Conservation (phyloP, 2,888 invertebrate genomes). For the Eutolmus rufibarbis region DNA sequence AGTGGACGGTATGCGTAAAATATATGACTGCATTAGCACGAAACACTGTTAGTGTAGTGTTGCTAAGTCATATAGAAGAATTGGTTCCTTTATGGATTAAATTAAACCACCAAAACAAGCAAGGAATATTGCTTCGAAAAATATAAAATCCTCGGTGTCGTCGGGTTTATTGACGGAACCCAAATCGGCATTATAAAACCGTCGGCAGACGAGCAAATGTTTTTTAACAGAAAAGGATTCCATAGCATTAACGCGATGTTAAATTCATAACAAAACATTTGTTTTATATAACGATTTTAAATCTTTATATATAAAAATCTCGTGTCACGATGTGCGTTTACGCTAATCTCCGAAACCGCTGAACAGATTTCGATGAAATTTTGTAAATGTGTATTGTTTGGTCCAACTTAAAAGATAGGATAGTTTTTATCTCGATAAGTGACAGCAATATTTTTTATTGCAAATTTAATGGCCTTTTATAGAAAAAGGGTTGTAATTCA, state of each 20-base stretch:
- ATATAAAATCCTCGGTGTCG: neutral
- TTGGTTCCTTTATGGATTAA: neutral
- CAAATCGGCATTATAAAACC: neutral
- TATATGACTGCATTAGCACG: neutral
- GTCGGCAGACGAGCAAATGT: neutral
- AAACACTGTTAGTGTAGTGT: neutral
- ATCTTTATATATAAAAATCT: no score
- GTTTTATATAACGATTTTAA: no score
- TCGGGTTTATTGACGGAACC: neutral
- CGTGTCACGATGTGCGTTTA: no score
- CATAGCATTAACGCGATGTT: neutral
- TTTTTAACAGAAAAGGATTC: neutral
- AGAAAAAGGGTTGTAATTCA: no score
- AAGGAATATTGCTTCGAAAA: neutral
- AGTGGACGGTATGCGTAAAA: neutral
- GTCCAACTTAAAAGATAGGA: no score
- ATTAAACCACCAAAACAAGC: neutral
- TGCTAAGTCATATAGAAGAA: neutral
- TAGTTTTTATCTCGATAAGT: no score
- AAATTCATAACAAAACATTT: no score
- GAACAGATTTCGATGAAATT: no score
- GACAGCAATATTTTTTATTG: no score
- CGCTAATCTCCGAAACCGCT: no score
- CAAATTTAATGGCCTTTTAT: no score
- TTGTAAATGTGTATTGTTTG: no score